Conservation (phyloP, 2,888 invertebrate species). For the Euphydryas editha region DNA sequence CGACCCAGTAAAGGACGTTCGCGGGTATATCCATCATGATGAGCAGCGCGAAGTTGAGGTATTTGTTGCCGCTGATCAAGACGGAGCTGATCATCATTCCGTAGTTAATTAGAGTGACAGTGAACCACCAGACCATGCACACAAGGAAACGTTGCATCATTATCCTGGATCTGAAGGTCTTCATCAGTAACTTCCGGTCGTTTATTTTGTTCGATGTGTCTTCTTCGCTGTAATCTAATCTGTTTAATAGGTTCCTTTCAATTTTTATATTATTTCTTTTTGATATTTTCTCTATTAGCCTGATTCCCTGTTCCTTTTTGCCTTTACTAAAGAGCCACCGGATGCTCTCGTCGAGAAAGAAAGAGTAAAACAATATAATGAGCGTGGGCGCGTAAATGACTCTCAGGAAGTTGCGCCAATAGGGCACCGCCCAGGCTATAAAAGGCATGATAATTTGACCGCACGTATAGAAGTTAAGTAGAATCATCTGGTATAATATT, state of each 20-base stretch:
- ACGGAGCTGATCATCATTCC: slow-evolving; percentile 80
- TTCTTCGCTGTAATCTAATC: slow-evolving; percentile 64
- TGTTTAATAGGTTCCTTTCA: slow-evolving; percentile 58
- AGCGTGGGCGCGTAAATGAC: slow-evolving; percentile 75
- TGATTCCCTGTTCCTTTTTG: slow-evolving; percentile 59
- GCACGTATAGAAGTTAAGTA: slow-evolving; percentile 72
- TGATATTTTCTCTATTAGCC: slow-evolving; percentile 69
- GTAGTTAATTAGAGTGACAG: slow-evolving; percentile 76
- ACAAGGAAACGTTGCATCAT: slow-evolving; percentile 75
- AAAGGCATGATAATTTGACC: slow-evolving; percentile 74
- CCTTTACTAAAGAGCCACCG: slow-evolving; percentile 78
- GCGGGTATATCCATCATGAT: slow-evolving; percentile 78
- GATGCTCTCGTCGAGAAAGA: slow-evolving; percentile 75
- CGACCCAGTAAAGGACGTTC: slow-evolving; percentile 74
- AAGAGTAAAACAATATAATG: slow-evolving; percentile 66
- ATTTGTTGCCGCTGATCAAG: slow-evolving; percentile 74
- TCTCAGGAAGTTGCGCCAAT: slow-evolving; percentile 73
- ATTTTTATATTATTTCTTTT: slow-evolving; percentile 63
- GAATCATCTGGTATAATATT: slow-evolving; percentile 73
- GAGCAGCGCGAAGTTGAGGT: slow-evolving; percentile 72
- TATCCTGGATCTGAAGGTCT: slow-evolving; percentile 70
- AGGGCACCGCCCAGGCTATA: slow-evolving; percentile 72
- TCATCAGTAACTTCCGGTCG: slow-evolving; percentile 62
- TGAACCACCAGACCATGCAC: slow-evolving; percentile 78
- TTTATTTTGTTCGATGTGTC: slow-evolving; percentile 54